Percentiles rank a stretch among this genome's conserved stretches.
Evolutionary conservation across 1,140 invertebrate species (phyloP).

Genomic region (Anastrepha obliqua): DNA sequence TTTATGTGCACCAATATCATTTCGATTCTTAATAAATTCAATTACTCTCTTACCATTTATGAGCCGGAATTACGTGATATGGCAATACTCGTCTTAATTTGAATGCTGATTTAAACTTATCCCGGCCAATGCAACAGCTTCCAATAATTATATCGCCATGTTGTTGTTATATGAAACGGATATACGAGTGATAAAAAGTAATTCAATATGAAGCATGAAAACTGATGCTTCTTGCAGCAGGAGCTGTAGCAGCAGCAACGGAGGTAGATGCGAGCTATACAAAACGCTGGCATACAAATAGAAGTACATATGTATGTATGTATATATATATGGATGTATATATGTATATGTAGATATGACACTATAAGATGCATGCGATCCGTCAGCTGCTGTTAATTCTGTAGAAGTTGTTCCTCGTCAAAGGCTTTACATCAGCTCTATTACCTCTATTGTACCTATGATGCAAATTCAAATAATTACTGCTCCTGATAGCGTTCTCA

Average conservation of each 20-base stretch:
- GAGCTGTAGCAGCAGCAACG: background rate
- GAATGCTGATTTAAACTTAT: too few relatives aligned
- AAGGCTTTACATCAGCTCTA: background rate
- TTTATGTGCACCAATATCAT: too few relatives aligned
- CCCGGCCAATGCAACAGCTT: too few relatives aligned
- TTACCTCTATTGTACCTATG: background rate
- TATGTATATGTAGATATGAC: background rate
- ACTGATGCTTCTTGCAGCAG: background rate
- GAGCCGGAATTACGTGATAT: too few relatives aligned
- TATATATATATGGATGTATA: background rate
- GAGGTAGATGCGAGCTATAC: too few relatives aligned
- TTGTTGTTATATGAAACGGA: background rate
- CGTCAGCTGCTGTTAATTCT: background rate
- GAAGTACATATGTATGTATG: background rate
- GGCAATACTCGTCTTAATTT: too few relatives aligned
- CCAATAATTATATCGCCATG: background rate
- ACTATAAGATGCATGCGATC: background rate
- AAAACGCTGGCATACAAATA: background rate
- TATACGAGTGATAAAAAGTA: constrained; percentile 15
- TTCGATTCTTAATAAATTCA: too few relatives aligned
- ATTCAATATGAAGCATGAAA: constrained; percentile 23
- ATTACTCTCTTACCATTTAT: too few relatives aligned
- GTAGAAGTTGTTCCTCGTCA: background rate
- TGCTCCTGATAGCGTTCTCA: background rate
- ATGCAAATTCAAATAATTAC: background rate